Conservation (phyloP, 2,113 vertebrate species). For the Amphilophus citrinellus region DNA sequence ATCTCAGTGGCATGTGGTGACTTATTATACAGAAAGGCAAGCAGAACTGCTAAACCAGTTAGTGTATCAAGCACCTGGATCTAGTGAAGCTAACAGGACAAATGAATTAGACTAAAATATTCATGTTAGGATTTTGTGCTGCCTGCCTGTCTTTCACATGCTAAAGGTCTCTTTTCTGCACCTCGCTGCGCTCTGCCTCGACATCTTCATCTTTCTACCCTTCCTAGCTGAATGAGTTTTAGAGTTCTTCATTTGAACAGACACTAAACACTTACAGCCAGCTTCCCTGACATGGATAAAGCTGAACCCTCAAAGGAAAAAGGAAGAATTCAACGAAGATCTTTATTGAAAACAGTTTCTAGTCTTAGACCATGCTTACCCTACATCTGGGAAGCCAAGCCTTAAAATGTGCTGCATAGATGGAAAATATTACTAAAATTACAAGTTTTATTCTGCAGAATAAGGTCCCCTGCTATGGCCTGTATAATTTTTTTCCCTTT, state of each 20-base stretch:
- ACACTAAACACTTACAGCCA: not conserved
- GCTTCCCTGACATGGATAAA: not conserved
- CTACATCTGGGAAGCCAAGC: not conserved
- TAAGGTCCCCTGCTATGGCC: not conserved
- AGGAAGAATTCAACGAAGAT: not conserved
- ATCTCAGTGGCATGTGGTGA: not conserved
- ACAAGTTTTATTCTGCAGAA: not conserved
- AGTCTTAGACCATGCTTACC: not conserved
- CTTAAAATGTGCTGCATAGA: not conserved
- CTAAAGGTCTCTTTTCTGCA: not conserved
- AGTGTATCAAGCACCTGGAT: no score
- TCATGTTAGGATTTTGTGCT: not conserved
- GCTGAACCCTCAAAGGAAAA: not conserved
- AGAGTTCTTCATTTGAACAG: not conserved
- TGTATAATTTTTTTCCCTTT: not conserved
- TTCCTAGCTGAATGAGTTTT: not conserved
- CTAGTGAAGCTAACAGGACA: not conserved
- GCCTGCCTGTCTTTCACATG: not conserved
- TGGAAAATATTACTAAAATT: conserved; percentile 1
- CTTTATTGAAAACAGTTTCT: not conserved
- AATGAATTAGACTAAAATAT: not conserved
- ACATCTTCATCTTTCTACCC: not conserved
- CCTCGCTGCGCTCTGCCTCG: not conserved
- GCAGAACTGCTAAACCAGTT: not conserved
- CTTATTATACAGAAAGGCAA: not conserved